Conservation (phyloP, 2,888 invertebrate genomes). For the Drosophila rellima region DNA sequence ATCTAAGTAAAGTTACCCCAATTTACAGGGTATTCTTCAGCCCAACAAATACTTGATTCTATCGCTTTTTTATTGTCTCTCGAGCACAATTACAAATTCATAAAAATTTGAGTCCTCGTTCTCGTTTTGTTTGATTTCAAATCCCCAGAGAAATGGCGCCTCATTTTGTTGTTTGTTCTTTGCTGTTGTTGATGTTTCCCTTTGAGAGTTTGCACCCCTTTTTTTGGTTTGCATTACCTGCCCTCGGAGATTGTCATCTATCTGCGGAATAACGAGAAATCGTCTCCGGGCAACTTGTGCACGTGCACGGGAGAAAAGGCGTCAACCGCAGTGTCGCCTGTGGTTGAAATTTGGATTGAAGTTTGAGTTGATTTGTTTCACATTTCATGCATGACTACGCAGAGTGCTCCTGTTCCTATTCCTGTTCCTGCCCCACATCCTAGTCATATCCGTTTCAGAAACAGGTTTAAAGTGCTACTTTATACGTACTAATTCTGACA, state of each 20-base stretch:
- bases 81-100: constrained; percentile 49
- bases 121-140: constrained; percentile 23
- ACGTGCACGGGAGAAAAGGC: constrained; percentile 50
- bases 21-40: constrained; percentile 13
- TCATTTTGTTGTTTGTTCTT: constrained; percentile 6
- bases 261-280: constrained; percentile 19
- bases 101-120: constrained; percentile 34
- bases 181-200: constrained; percentile 6
- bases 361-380: constrained; percentile 34
- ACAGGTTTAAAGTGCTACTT: too few relatives aligned
- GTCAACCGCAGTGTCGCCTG: constrained; percentile 41
- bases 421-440: constrained; percentile 4
- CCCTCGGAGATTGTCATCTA: constrained; percentile 46
- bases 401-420: background rate
- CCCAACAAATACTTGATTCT: background rate
- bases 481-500: too few relatives aligned
- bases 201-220: constrained; percentile 33
- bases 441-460: too few relatives aligned
- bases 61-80: background rate
- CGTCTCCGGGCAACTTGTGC: constrained; percentile 32
- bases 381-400: constrained; percentile 41
- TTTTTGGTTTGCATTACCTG: constrained; percentile 40
- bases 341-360: constrained; percentile 30
- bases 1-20: too few relatives aligned
- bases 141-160: constrained; percentile 49